Base-by-base conservation (phyloP, 30 jellyfish, hydroid and myxozoan species). In the Aurelia sp. region DNA sequence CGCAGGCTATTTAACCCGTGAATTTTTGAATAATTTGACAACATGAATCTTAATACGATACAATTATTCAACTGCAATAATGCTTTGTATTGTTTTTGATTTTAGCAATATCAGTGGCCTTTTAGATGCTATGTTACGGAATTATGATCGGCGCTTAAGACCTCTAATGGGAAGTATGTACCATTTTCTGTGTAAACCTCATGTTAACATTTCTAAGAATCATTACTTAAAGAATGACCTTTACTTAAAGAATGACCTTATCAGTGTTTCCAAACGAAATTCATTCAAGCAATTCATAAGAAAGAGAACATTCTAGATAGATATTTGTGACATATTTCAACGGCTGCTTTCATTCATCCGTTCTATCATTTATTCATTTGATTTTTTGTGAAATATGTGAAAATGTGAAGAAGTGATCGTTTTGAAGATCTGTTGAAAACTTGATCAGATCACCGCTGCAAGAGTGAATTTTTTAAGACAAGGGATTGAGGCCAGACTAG, bases 131-230 rank as follows among this genome's bases (percentile, higher is more conserved):
- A 90, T 93, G 87, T 73, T 93, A 73, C 72, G 64, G 20, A 77
- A 65, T 55, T 93, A 93, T 53, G 98, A 93, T 67, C 82, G 85
- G 69, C 66, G 98, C 31, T 51, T 93, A 33, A 90, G 98, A 52
- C 98, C 98, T 31, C 65, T 93, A 8, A 93, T 93, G 96, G 96
- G 82, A 63, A 84, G 98, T 93, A 74, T 20, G 95, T 59, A 4
- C 69, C 55, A 44, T 67, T 4, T 51, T 16, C 8, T 24, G 13
- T 13, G 59, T 27, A 52, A 4, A 30, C 5, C 0, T 38, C 18
- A n/a, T 47, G 19, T 13, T 6, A 8, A 2, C 17, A 69, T 4
- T 19, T 19, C 35, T 21, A 20, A 65, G 0, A 65, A 5, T 65
- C 76, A 4, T 64, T 64, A 1, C 75, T 2, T 18, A 5, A 6